Conservation (phyloP, 2,797 vertebrate species). For the Notolabrus celidotus region DNA sequence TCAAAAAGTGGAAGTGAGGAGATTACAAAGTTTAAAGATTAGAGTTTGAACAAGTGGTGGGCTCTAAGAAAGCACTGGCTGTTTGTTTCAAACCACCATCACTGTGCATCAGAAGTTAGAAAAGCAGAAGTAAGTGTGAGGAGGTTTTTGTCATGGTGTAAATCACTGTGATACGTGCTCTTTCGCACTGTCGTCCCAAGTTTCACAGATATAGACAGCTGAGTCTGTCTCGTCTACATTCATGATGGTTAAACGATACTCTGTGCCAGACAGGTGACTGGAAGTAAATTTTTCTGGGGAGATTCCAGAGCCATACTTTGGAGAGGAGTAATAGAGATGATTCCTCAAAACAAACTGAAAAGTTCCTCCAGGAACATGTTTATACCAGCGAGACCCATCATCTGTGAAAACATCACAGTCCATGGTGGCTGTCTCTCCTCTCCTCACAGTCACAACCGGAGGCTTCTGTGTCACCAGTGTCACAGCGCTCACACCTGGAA, state of each 20-base stretch:
- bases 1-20: too few species aligned
- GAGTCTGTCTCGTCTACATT: constrained; percentile 57
- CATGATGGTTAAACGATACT: constrained; percentile 62
- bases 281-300: constrained; percentile 60
- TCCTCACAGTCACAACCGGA: constrained; percentile 52
- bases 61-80: too few species aligned
- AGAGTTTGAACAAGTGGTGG: too few species aligned
- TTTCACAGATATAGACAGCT: constrained; percentile 42
- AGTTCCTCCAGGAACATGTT: constrained; percentile 47
- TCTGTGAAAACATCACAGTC: constrained; percentile 73
- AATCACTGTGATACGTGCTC: constrained; percentile 39
- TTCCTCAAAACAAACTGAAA: fast-evolving
- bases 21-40: too few species aligned
- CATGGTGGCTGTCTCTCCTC: constrained; percentile 64
- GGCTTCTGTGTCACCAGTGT: constrained; percentile 71
- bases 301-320: constrained; percentile 26
- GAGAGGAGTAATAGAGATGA: fast-evolving
- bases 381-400: constrained; percentile 28
- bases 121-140: constrained; percentile 43
- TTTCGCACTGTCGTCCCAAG: fast-evolving
- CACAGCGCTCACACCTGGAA: constrained; percentile 68
- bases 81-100: too few species aligned
- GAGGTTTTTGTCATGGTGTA: constrained; percentile 60
- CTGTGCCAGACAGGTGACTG: constrained; percentile 15
- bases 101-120: neutral